A percentile compares a stretch with the other conserved stretches of the same genome.
Evolutionary conservation across 2,797 vertebrate genomes (phyloP).

Genomic region (Luscinia megarhynchos): DNA sequence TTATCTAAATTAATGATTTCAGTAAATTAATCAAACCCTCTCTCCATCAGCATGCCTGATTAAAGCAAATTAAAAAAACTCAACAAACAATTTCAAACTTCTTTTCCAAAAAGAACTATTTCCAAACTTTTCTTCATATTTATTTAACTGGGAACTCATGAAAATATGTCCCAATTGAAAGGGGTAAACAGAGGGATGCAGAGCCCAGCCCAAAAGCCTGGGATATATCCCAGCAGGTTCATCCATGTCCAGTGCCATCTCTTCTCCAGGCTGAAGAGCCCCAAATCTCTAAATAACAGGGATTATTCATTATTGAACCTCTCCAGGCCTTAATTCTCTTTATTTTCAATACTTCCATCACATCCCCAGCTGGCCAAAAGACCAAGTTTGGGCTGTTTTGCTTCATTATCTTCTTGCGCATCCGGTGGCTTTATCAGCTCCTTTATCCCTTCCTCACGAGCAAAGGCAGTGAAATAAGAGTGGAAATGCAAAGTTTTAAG

Average conservation of each 20-base stretch:
- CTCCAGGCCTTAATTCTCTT: neutral
- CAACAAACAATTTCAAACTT: neutral
- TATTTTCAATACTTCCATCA: neutral
- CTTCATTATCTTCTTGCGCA: neutral
- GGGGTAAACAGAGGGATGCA: neutral
- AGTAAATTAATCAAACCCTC: neutral
- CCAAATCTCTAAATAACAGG: neutral
- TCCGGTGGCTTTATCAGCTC: neutral
- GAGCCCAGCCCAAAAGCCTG: neutral
- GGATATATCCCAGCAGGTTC: too few species aligned
- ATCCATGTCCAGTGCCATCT: neutral
- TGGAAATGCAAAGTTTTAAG: neutral
- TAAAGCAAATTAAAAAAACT: neutral
- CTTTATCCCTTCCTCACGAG: accelerated
- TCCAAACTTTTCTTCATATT: neutral
- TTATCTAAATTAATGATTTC: neutral
- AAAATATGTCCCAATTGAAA: neutral
- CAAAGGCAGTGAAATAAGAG: neutral
- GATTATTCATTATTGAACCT: neutral
- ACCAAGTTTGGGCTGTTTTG: neutral
- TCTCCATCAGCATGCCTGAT: neutral
- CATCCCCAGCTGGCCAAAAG: neutral
- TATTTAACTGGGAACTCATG: neutral
- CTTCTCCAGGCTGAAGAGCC: neutral
- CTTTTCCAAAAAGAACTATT: neutral